Evolutionary conservation across 2,797 vertebrate species (phyloP), one percentile per base, ranked within the genome.

Genomic region (Astyanax mexicanus): DNA sequence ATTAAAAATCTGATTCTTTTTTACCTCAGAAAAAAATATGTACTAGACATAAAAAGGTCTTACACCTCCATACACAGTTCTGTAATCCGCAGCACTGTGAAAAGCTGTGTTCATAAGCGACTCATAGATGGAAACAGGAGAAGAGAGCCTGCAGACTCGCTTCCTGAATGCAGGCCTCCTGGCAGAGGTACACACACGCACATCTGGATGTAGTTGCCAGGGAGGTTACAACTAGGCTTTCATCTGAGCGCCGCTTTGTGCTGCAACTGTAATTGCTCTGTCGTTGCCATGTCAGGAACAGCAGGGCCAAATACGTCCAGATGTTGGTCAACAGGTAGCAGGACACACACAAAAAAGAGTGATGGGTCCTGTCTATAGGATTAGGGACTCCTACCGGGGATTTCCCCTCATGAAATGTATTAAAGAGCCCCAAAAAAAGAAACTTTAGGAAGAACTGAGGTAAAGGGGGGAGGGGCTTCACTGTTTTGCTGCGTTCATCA

Each of bases 191-290:
- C 66, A 51, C 17, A 29, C 64, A 60, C 10, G 75, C 62, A 71
- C 70, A 85, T 75, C 69, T 77, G 66, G 72, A 80, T 49, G 42
- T 54, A 51, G 71, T 75, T 79, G 70, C 52, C 75, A 70, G 74
- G 29, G 64, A 54, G 35, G 42, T 69, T 70, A 68, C 64, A 79
- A 52, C 72, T 76, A 45, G n/a, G 37, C 49, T 73, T 82, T 62
- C 75, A 58, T 68, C 69, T 74, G 44, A 76, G 55, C 69, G 37
- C 6, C 13, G 7, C 62, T 69, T 17, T 68, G 64, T 55, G 55
- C 9, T 49, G 29, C 15, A 71, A 60, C 42, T 44, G 25, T 71
- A 72, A 80, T 60, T 55, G 32, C 57, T 68, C 38, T 68, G 55
- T 45, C 58, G 64, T 75, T 58, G 37, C 69, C 9, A 15, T 72